A percentile compares a stretch with the other conserved stretches of the same genome.
These are phyloP conservation scores for Polyommatus icarus DNA, from an alignment of 2,888 invertebrate genomes.

Conservation along the genomic window DNA sequence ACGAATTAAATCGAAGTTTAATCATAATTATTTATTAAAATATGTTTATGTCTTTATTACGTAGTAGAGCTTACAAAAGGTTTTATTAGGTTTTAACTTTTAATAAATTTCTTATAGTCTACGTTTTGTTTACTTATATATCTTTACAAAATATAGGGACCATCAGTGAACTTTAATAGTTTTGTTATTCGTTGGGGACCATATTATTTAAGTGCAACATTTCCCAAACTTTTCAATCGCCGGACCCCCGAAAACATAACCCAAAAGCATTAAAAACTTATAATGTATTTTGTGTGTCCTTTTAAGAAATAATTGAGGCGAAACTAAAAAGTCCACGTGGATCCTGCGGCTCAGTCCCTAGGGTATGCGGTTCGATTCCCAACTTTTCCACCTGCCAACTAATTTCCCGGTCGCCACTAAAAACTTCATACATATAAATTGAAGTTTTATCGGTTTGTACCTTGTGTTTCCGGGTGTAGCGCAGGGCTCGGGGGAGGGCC, in stretches of 20 bases:
- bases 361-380: slow-evolving; percentile 50
- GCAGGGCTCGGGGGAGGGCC: background rate
- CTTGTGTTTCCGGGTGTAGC: background rate
- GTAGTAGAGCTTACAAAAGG: background rate
- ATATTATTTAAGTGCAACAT: too few species aligned
- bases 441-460: slow-evolving; percentile 47
- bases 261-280: slow-evolving; percentile 6
- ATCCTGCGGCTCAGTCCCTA: slow-evolving; percentile 40
- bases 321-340: slow-evolving; percentile 46
- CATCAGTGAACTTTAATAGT: too few species aligned
- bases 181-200: too few species aligned
- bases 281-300: slow-evolving; percentile 16
- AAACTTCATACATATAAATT: slow-evolving; percentile 65
- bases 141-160: too few species aligned
- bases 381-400: slow-evolving; percentile 60
- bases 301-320: slow-evolving; percentile 48
- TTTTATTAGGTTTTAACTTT: background rate
- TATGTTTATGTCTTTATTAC: too few species aligned
- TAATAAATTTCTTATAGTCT: too few species aligned
- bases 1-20: too few species aligned
- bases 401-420: slow-evolving; percentile 50
- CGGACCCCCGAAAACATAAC: background rate
- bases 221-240: too few species aligned
- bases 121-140: too few species aligned
- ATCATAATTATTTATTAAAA: too few species aligned